These are phyloP conservation scores for Sebastolobus alascanus DNA, from an alignment of 2,797 vertebrate genomes.

Conservation along the genomic window DNA sequence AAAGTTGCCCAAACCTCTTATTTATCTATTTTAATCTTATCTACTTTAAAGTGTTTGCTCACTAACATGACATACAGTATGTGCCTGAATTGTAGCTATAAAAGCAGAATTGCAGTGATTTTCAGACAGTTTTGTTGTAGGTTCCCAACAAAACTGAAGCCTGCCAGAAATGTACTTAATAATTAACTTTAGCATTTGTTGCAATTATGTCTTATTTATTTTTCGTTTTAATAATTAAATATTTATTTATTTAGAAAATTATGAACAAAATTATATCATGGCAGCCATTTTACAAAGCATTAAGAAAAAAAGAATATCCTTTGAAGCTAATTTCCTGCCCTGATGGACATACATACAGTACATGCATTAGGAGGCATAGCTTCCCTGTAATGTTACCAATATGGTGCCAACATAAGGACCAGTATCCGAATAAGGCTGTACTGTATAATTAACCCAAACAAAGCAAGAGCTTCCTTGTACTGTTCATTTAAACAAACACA, in stretches of 20 bases:
- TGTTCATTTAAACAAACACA: no score
- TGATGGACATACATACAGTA: no score
- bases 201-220: background rate
- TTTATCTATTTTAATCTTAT: no score
- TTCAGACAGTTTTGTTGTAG: no score
- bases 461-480: background rate
- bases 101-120: no score
- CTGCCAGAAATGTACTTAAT: background rate
- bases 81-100: no score
- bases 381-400: background rate
- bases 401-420: accelerated
- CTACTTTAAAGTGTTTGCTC: no score
- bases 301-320: background rate
- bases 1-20: no score
- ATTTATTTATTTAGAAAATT: background rate
- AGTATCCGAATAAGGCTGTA: background rate
- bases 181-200: background rate
- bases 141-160: background rate
- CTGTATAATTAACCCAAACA: background rate
- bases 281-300: background rate
- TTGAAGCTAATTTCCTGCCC: background rate
- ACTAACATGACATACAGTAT: no score
- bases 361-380: background rate
- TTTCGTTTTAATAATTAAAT: background rate
- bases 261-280: background rate